These are phyloP conservation scores for Torymus texanus DNA, from an alignment of 2,888 invertebrate species.

Conservation along the genomic window DNA sequence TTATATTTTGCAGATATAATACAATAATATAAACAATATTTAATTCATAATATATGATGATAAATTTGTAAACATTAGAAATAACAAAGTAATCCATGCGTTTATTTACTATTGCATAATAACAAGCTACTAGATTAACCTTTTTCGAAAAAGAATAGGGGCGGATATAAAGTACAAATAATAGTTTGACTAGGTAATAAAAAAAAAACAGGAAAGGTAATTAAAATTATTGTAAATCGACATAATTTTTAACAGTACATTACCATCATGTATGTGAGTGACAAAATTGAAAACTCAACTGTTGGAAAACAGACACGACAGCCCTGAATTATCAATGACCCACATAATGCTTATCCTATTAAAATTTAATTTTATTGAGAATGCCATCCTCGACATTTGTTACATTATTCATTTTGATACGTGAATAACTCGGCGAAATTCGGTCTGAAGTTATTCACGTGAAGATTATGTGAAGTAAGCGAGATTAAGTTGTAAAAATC, in stretches of 20 bases:
- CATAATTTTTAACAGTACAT: constrained; percentile 45
- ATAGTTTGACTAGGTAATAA: no score
- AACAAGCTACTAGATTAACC: no score
- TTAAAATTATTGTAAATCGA: constrained; percentile 42
- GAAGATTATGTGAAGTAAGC: constrained; percentile 31
- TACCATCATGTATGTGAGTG: constrained; percentile 50
- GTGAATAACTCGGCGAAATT: constrained; percentile 44
- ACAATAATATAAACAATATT: no score
- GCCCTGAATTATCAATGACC: constrained; percentile 53
- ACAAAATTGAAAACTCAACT: constrained; percentile 51
- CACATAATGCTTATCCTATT: constrained; percentile 51
- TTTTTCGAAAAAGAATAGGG: no score
- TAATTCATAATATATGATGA: no score
- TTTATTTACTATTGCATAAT: no score
- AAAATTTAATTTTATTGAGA: constrained; percentile 55
- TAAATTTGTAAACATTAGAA: no score
- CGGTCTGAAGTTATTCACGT: constrained; percentile 43
- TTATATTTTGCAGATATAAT: no score
- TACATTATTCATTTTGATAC: constrained; percentile 28
- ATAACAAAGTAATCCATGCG: no score
- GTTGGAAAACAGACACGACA: constrained; percentile 51
- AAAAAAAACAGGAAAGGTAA: background rate
- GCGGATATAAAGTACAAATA: no score
- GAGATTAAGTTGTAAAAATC: constrained; percentile 40
- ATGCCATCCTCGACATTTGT: constrained; percentile 37